Conservation (phyloP, 2,888 invertebrate species). For the Linyphia triangularis region DNA sequence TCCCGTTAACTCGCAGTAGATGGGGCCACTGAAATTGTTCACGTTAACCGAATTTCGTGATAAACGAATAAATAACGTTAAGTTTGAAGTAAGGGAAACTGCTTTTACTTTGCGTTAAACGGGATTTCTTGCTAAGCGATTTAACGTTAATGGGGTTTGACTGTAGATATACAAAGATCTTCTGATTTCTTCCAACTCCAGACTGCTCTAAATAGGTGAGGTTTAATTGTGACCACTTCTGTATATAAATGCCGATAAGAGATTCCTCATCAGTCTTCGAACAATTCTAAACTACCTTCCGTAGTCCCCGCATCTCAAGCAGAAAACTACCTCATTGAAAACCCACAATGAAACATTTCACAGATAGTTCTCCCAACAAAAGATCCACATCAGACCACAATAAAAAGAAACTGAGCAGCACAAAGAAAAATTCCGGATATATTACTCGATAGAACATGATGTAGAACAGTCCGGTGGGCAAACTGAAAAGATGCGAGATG, state of each 20-base stretch:
- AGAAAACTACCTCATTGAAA: not conserved
- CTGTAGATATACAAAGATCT: no score
- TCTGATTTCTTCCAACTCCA: no score
- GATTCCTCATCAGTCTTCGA: not conserved
- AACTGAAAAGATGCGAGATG: slow-evolving; percentile 20
- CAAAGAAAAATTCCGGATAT: slow-evolving; percentile 42
- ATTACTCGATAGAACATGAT: slow-evolving; percentile 38
- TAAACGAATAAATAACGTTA: no score
- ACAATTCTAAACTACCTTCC: not conserved
- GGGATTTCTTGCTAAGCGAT: no score
- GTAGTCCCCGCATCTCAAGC: not conserved
- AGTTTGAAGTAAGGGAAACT: no score
- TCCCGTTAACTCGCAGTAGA: no score
- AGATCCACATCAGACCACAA: not conserved
- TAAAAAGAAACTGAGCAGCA: not conserved
- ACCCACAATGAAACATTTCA: not conserved
- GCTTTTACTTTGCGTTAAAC: no score
- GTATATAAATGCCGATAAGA: not conserved
- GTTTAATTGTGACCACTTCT: no score
- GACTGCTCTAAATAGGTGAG: no score
- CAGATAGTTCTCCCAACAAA: not conserved
- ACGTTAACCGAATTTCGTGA: no score
- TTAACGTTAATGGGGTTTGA: no score
- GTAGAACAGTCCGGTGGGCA: slow-evolving; percentile 50
- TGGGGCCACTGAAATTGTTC: no score